Percentiles rank a stretch among this genome's conserved stretches.
These are phyloP conservation scores for Zele albiditarsus DNA, from an alignment of 2,888 invertebrate species.

Conservation along the genomic window DNA sequence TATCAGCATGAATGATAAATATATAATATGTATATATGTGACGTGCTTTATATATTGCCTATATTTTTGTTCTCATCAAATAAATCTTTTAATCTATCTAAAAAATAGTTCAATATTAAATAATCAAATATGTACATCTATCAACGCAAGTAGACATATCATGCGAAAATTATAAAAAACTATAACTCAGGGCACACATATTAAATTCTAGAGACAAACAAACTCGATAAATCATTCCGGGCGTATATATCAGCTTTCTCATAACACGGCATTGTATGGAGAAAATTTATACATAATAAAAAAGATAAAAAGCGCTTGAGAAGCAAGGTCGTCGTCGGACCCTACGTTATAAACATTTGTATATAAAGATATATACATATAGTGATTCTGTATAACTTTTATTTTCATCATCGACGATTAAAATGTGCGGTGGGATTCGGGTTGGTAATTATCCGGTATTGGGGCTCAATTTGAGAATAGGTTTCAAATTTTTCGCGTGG, in stretches of 20 bases:
- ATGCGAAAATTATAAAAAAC: not conserved
- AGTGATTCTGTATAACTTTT: not conserved
- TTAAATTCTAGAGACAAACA: not conserved
- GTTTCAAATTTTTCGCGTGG: no score
- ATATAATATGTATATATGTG: not conserved
- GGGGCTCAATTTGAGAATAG: no score
- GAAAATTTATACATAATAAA: not conserved
- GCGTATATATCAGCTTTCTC: not conserved
- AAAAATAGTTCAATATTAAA: constrained; percentile 7
- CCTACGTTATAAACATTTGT: not conserved
- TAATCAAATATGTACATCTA: not conserved
- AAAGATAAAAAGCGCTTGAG: not conserved
- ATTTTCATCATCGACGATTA: not conserved
- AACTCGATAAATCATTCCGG: not conserved
- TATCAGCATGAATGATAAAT: constrained; percentile 6
- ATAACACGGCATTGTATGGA: not conserved
- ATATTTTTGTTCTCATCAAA: not conserved
- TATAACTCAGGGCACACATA: not conserved
- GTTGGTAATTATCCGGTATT: no score
- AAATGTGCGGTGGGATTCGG: not conserved
- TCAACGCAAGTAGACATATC: not conserved
- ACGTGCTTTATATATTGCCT: not conserved
- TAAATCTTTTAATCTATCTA: not conserved
- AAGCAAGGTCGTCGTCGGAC: not conserved
- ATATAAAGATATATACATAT: not conserved